phyloP scores from a whole-genome alignment of 1,140 invertebrate species.

The Trachymyrmex cornetzi region DNA sequence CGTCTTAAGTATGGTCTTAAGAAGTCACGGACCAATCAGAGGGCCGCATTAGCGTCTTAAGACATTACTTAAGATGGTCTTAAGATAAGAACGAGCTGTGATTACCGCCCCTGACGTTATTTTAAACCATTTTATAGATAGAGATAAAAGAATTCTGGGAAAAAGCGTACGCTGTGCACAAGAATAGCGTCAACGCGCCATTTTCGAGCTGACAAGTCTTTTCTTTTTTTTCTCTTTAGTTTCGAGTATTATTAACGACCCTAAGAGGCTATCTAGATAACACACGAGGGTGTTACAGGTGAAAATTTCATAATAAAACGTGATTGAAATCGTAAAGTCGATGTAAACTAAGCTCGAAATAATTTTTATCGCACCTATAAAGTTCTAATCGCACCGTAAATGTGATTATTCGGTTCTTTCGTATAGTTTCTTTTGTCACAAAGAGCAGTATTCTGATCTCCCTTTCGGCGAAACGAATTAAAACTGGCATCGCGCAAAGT shows the following conservation, averaged over 20 bases:
- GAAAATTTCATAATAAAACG: conserved; percentile 31
- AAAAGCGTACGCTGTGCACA: neutral
- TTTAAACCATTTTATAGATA: neutral
- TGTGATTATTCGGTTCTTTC: neutral
- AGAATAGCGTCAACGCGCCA: conserved; percentile 13
- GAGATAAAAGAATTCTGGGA: neutral
- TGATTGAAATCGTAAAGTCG: neutral
- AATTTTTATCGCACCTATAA: neutral
- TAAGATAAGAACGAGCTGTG: too few relatives aligned
- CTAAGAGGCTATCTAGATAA: neutral
- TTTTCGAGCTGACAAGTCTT: neutral
- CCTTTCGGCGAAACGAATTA: neutral
- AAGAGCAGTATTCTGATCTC: neutral
- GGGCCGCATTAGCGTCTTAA: too few relatives aligned
- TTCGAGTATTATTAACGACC: neutral
- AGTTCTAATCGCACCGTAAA: neutral
- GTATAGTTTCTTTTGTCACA: neutral
- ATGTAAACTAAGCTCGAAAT: neutral
- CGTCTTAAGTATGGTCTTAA: too few relatives aligned
- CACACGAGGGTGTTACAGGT: neutral
- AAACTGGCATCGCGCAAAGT: neutral
- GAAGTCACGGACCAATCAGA: too few relatives aligned
- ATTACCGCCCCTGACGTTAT: too few relatives aligned
- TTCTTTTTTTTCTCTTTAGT: neutral
- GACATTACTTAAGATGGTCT: too few relatives aligned